Base-by-base conservation (phyloP, 2,888 invertebrate genomes). In the Epistrophella euchroma region DNA sequence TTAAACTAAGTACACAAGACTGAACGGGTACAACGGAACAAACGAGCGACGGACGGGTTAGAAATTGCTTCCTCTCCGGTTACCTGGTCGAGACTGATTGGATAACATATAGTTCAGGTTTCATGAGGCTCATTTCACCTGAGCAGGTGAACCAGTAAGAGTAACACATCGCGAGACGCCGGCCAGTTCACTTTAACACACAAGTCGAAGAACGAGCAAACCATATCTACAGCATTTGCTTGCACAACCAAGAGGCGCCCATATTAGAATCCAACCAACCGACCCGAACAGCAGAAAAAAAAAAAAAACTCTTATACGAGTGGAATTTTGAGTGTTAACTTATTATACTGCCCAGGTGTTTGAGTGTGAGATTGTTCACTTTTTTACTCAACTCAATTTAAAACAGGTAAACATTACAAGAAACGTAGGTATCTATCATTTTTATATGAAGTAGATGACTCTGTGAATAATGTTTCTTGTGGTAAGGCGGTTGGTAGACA, bases 11-110 rank as follows among this genome's bases (percentile, higher is more conserved):
- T 15, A 32, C 15, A 19, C 32, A 66, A 45, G 32, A 66, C 43
- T 28, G 47, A 70, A 77, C 81, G 77, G 47, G 2, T 40, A 28
- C 68, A 62, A 74, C 82, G 74, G 62, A 62, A 82, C 73, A 43
- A 82, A 74, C 77, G 73, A 82, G 58, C 74, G 74, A 79, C 76
- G 73, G 37, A 82, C 76, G 74, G 52, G 68, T 43, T 73, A 47
- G 84, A 84, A 78, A 85, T 78, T 89, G 90, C 90, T 91, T 91
- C 90, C 91, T 89, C 91, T 91, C 90, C 91, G 92, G 90, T 91
- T 91, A 91, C 91, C 92, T 92, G 91, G 91, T 91, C 91, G 91
- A 90, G 92, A 92, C 92, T 92, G 92, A 92, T 92, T 92, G 92
- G 92, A 90, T 90, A 90, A 91, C 91, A 90, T 90, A 91, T 90